Evolutionary conservation across 2,888 invertebrate genomes (phyloP), one percentile per base, ranked within the genome.

Genomic region (Agonum fuliginosum): DNA sequence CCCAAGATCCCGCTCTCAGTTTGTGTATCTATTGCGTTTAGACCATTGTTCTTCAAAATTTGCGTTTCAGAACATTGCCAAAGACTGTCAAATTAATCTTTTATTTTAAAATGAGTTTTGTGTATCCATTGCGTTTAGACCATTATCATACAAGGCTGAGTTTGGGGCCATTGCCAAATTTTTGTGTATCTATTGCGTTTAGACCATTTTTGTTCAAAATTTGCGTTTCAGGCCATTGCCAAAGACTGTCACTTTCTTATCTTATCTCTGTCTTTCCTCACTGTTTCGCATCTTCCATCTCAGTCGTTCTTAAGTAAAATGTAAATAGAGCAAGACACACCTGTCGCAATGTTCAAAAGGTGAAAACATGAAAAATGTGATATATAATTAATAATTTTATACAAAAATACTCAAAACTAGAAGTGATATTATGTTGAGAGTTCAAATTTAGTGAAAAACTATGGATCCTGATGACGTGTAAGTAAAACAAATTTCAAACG

Each of bases 401-500:
- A 6, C 10, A 12, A 30, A 6, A 17, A 17, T 62, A 27, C n/a
- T 62, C 5, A 30, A 1, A 30, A 17, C 14, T 3, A 30, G 8
- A 12, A 10, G 19, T 30, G 34, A 1, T 30, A 17, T 54, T 30
- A 62, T 62, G 8, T 6, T 62, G 6, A 6, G 17, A n/a, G n/a
- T n/a, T n/a, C 8, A 30, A 8, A 30, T 27, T 2, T 2, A 34
- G 30, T 30, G 30, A 27, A 4, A 10, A 17, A 62, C 4, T 17
- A 62, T 62, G 58, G 58, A 62, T 12, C 8, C 30, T 6, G 58
- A 62, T 27, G 58, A 62, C 30, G 30, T 30, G 58, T 62, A 30
- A 62, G 58, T 62, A 10, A 6, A 54, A 48, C 0, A 48, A 2
- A 54, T 10, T 30, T 62, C 17, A 30, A 62, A 19, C 8, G 14